Conservation (phyloP, 2,797 vertebrate genomes). For the Microctenopoma lineatum region DNA sequence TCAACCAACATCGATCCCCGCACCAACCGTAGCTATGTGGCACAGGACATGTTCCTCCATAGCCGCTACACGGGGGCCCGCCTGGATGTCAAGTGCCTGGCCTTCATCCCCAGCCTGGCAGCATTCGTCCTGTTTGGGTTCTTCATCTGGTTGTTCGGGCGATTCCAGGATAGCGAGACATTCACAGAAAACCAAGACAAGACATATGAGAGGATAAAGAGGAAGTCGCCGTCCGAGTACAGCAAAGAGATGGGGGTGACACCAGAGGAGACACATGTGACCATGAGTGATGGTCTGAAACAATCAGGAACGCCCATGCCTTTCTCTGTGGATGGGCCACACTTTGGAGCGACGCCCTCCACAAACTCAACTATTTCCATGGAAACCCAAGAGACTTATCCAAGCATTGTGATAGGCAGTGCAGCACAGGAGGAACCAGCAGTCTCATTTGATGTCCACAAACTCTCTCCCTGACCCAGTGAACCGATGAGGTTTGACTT, state of each 20-base stretch:
- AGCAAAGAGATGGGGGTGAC: conserved; percentile 91
- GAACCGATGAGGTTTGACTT: conserved; percentile 15
- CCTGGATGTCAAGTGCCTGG: conserved; percentile 93
- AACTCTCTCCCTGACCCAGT: conserved; percentile 77
- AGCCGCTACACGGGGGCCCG: conserved; percentile 93
- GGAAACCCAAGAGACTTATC: conserved; percentile 87
- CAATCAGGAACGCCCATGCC: conserved; percentile 84
- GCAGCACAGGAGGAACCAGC: conserved; percentile 75
- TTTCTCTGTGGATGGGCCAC: conserved; percentile 86
- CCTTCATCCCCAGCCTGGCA: conserved; percentile 93
- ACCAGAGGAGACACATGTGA: conserved; percentile 88
- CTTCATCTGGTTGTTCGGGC: conserved; percentile 95
- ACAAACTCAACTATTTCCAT: conserved; percentile 74
- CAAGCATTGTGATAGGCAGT: conserved; percentile 81
- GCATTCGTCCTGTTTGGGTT: conserved; percentile 95
- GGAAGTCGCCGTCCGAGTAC: conserved; percentile 92
- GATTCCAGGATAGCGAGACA: conserved; percentile 94
- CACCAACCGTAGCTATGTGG: conserved; percentile 89
- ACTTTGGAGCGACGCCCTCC: conserved; percentile 68
- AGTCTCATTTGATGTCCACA: conserved; percentile 79
- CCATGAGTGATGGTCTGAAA: conserved; percentile 84
- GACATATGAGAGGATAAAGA: conserved; percentile 93
- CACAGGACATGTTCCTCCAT: conserved; percentile 93
- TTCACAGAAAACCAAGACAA: conserved; percentile 93
- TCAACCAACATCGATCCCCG: conserved; percentile 87